phyloP scores from a whole-genome alignment of 2,113 vertebrate genomes.

The Heterocephalus glaber region DNA sequence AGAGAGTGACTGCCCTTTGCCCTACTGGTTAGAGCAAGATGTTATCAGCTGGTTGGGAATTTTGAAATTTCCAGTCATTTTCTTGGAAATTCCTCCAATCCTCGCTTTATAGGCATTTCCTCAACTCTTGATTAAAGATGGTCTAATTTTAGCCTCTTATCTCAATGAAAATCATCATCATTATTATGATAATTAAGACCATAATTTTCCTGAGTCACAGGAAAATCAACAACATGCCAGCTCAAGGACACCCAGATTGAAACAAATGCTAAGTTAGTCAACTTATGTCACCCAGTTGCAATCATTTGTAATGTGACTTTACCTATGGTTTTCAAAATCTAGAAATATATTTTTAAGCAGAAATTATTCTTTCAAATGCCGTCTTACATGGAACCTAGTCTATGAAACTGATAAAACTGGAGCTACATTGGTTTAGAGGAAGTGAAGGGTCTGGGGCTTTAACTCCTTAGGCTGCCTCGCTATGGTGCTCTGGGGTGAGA shows the following conservation, averaged over 20 bases:
- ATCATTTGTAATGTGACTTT: not conserved
- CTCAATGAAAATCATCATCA: constrained; percentile 38
- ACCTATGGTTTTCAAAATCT: not conserved
- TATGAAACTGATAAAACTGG: not conserved
- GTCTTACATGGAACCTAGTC: not conserved
- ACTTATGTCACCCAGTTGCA: not conserved
- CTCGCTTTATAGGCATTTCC: constrained; percentile 1
- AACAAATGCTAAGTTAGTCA: not conserved
- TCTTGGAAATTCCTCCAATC: not conserved
- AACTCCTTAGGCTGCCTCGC: not conserved
- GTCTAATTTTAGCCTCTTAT: not conserved
- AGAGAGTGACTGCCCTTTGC: not conserved
- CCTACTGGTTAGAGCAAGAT: not conserved
- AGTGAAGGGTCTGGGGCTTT: not conserved
- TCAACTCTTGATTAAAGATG: constrained; percentile 44
- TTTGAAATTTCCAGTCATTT: not conserved
- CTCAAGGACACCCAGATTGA: constrained; percentile 12
- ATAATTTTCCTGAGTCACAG: not conserved
- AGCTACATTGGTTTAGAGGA: not conserved
- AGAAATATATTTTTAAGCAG: not conserved
- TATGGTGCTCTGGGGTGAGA: no score
- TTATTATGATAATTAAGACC: constrained; percentile 36
- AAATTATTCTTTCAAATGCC: not conserved
- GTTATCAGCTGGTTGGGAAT: not conserved
- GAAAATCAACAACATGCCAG: not conserved